A percentile compares a stretch with the other conserved stretches of the same genome.
These are phyloP conservation scores for Penaeus vannamei DNA, from an alignment of 1,140 invertebrate species.

Conservation along the genomic window DNA sequence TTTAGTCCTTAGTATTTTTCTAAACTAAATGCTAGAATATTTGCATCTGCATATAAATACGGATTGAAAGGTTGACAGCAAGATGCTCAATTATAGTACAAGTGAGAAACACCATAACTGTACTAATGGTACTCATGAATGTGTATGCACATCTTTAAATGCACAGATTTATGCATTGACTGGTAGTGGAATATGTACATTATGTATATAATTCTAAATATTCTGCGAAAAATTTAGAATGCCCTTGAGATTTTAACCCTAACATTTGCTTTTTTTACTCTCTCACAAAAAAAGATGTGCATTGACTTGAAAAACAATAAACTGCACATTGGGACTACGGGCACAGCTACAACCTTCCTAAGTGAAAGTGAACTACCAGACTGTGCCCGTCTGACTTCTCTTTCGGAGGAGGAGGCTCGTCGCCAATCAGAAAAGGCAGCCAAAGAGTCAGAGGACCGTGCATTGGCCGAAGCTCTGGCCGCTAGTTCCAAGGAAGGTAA, in stretches of 20 bases:
- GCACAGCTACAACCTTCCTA: slow-evolving; percentile 91
- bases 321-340: slow-evolving; percentile 94
- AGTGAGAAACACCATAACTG: background rate
- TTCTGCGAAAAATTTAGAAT: no score
- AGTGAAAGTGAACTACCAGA: slow-evolving; percentile 88
- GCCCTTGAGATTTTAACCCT: no score
- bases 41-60: no score
- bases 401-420: slow-evolving; percentile 65
- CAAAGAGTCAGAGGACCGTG: slow-evolving; percentile 76
- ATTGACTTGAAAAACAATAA: slow-evolving; percentile 94
- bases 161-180: background rate
- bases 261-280: background rate
- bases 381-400: slow-evolving; percentile 75
- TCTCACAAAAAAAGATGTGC: slow-evolving; percentile 80
- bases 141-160: slow-evolving; percentile 12
- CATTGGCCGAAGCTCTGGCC: slow-evolving; percentile 78
- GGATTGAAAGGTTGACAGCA: no score
- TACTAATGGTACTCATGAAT: background rate
- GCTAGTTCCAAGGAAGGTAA: slow-evolving; percentile 73
- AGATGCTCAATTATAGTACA: no score
- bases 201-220: no score
- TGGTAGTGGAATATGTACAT: background rate
- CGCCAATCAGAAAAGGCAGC: slow-evolving; percentile 70
- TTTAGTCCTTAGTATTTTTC: background rate
- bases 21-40: no score